Percentiles rank a stretch among this genome's conserved stretches.
These are phyloP conservation scores for Lepidochitona cinerea DNA, from an alignment of 2,888 invertebrate species.

Conservation along the genomic window DNA sequence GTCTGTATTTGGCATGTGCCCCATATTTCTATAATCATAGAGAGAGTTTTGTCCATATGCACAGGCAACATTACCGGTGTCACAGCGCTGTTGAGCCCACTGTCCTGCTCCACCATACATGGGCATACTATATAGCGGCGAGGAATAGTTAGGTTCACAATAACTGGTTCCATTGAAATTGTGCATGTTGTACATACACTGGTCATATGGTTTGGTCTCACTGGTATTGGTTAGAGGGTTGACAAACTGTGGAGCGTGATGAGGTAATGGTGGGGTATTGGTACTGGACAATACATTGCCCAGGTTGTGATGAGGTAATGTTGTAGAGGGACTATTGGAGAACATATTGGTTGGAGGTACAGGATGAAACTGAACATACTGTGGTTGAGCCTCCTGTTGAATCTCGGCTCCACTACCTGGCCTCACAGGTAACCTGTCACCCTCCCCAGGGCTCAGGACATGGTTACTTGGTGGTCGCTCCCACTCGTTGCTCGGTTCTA, in stretches of 20 bases:
- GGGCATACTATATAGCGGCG: not conserved
- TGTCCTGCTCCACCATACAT: not conserved
- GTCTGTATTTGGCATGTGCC: constrained; percentile 2
- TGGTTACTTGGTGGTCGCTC: not conserved
- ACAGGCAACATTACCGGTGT: not conserved
- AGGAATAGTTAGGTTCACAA: not conserved
- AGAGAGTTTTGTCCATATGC: not conserved
- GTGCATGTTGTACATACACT: constrained; percentile 6
- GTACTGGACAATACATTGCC: constrained; percentile 6
- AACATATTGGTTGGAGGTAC: not conserved
- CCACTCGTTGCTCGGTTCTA: not conserved
- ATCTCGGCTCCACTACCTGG: not conserved
- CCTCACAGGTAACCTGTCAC: not conserved
- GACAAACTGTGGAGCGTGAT: not conserved
- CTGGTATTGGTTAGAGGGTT: not conserved
- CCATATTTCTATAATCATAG: constrained; percentile 4
- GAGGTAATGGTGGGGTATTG: constrained; percentile 4
- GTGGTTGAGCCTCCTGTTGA: not conserved
- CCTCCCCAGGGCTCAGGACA: not conserved
- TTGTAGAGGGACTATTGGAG: constrained; percentile 1
- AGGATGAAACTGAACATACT: not conserved
- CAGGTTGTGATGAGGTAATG: constrained; percentile 1
- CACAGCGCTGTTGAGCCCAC: not conserved
- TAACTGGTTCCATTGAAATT: constrained; percentile 1
- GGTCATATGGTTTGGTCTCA: constrained; percentile 3